Base-by-base conservation (phyloP, 2,113 vertebrate genomes). In the Perca flavescens region DNA sequence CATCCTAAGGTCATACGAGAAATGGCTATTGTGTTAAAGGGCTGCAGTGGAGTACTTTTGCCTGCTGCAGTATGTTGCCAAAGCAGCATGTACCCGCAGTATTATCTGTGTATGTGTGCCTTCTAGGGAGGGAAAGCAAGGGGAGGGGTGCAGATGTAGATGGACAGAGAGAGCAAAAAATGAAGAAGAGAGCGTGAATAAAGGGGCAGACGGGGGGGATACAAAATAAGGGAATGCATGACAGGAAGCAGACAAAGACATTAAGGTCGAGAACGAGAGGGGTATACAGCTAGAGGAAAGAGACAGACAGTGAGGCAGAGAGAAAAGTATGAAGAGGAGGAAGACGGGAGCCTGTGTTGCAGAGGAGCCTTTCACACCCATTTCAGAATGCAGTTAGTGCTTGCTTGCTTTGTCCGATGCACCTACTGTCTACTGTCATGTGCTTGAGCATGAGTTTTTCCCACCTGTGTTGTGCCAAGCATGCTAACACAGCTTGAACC, bases 61-160 rank as follows among this genome's bases (percentile, higher is more conserved):
- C 82, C 86, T 92, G 88, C 91, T 91, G 94, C 91, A 93, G 89
- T 92, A 63, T 91, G 87, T 89, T 93, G 87, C 89, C 89, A 67
- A 87, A 91, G 92, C 89, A 89, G 85, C 88, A 86, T 89, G 88
- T 85, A 90, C 87, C 91, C 73, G 83, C 88, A 90, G 92, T 86
- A 84, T 91, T 91, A 90, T 92, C 91, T 93, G 90, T 88, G 91
- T 92, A 90, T 89, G 88, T 91, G 86, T 82, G 88, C 69, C 84
- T 91, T 86, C 72, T 74, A 67, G 88, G 68, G 77, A 82, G 77
- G 53, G 79, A 87, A 84, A 61, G 77, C 21, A 50, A 80, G 80
- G 63, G 86, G 80, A 80, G 74, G 89, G 85, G 83, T 78, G 87
- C 67, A 90, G 81, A 90, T 92, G 79, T 79, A 92, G 89, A 93